Conservation (phyloP, 2,888 invertebrate species). For the Sepiola atlantica region DNA sequence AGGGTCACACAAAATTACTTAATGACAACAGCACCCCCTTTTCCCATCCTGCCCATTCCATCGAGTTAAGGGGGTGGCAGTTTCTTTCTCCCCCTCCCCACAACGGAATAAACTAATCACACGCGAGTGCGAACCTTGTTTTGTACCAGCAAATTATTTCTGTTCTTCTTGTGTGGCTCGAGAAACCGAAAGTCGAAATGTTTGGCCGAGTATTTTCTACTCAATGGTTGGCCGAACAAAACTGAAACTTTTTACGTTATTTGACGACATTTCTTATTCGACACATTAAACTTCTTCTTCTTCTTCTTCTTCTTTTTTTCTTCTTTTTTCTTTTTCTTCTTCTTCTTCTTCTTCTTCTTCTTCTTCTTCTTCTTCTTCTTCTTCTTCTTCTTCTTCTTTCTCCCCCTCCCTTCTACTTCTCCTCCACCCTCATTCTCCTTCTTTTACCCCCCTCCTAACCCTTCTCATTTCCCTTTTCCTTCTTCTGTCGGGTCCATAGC, state of each 20-base stretch:
- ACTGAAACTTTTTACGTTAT: background rate
- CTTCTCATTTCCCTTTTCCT: too few species aligned
- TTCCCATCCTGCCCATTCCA: background rate
- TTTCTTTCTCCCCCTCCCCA: background rate
- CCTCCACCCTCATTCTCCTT: too few species aligned
- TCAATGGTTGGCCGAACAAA: background rate
- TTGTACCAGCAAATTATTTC: background rate
- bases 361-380: background rate
- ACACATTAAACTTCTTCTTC: background rate
- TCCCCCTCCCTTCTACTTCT: background rate
- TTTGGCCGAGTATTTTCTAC: background rate
- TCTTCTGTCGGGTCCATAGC: too few species aligned
- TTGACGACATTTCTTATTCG: background rate
- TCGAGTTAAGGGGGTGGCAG: too few species aligned
- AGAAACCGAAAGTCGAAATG: background rate
- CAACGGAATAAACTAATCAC: background rate
- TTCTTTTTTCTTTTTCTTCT: too few species aligned
- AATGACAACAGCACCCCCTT: background rate
- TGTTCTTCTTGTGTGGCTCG: background rate
- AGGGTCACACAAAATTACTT: slow-evolving; percentile 32
- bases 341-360: too few species aligned
- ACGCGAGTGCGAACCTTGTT: background rate
- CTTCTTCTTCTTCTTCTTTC: background rate
- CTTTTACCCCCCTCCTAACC: too few species aligned
- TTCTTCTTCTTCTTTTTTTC: background rate